Conservation (phyloP, 2,113 vertebrate species). For the Aegotheles bennettii region DNA sequence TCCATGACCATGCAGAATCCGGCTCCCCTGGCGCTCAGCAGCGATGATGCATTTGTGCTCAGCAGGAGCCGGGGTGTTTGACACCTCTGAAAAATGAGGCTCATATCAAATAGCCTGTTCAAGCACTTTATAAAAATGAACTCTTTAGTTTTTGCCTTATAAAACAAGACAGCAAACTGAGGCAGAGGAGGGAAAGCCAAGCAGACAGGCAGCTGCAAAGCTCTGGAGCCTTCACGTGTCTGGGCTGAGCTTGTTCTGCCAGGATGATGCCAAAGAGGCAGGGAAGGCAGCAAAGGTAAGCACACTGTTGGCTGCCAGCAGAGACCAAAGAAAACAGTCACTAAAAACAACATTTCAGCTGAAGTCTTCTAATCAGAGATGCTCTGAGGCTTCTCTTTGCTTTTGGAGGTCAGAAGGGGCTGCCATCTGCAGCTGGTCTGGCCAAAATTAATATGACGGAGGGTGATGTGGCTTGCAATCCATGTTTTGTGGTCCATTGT, state of each 20-base stretch:
- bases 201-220: not conserved
- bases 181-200: not conserved
- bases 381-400: not conserved
- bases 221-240: fast-evolving
- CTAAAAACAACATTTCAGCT: not conserved
- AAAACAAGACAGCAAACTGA: slow-evolving; percentile 10
- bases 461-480: not conserved
- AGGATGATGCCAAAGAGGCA: not conserved
- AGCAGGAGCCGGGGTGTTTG: not conserved
- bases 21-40: fast-evolving
- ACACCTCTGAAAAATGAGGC: not conserved
- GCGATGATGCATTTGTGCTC: not conserved
- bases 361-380: not conserved
- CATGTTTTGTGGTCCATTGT: not conserved
- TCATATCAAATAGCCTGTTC: not conserved
- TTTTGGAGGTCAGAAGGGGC: not conserved
- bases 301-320: fast-evolving
- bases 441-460: fast-evolving
- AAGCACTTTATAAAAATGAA: not conserved
- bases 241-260: not conserved
- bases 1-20: fast-evolving
- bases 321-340: not conserved
- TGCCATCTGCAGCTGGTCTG: not conserved
- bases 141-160: not conserved
- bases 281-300: not conserved